Evolutionary conservation across 2,797 vertebrate genomes (phyloP), one percentile per base, ranked within the genome.

Genomic region (Dromococcyx pavoninus): DNA sequence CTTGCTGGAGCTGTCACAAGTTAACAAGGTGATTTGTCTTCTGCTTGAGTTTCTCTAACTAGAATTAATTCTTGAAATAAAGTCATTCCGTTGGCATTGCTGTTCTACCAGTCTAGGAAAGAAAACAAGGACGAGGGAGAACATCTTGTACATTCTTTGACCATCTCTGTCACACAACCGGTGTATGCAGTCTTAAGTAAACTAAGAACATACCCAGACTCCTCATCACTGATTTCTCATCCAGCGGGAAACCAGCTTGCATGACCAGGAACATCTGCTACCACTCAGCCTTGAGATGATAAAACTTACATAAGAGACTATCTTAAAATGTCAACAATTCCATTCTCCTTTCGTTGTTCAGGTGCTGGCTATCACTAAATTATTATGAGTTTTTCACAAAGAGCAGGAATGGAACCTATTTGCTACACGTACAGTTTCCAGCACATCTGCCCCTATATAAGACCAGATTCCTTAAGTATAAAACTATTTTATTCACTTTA

Each of bases 161-260:
- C 66, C 51, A 88, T 27, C 12, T 32, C 61, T 48, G 69, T 78
- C 87, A 43, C 72, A 88, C 57, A 86, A 83, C 5, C 33, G 43
- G 50, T 75, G 58, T 87, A 62, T 16, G 13, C 71, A 84, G 37
- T 10, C 62, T 81, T 58, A 72, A 86, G 54, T 69, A 91, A 91
- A 91, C 86, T 27, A 64, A 94, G 91, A 93, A 88, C 81, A 94
- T 92, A 91, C 51, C 41, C 93, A 89, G 95, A 85, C 88, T 96
- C 64, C 88, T 87, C 80, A 82, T 94, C 94, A 94, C 48, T 18
- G 35, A 76, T 76, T 85, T 71, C 90, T 94, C 88, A 95, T 90
- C 58, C 67, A 87, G 84, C 2, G 2, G 80, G 60, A 94, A 94
- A 92, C 28, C 67, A 82, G 71, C 32, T 85, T 87, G 74, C 53